These are phyloP conservation scores for Drosophila gaucha DNA, from an alignment of 2,888 invertebrate species.

Conservation along the genomic window DNA sequence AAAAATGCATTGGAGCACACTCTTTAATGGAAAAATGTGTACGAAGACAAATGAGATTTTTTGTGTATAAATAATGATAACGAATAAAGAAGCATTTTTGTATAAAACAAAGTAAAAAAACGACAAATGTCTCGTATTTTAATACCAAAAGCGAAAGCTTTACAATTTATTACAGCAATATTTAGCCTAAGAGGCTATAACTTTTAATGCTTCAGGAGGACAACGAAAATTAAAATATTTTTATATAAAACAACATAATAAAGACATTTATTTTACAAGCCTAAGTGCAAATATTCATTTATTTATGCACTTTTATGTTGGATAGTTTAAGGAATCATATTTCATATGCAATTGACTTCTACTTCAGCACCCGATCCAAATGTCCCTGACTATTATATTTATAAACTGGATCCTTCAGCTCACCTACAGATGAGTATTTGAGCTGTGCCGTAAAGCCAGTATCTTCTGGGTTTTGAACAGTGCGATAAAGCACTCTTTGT, in stretches of 20 bases:
- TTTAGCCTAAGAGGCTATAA: no score
- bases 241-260: not conserved
- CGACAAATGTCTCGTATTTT: constrained; percentile 7
- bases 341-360: constrained; percentile 4
- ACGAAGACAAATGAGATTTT: constrained; percentile 68
- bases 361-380: constrained; percentile 82
- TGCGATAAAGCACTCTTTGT: constrained; percentile 83
- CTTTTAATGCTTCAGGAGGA: no score
- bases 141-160: not conserved
- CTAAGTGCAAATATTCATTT: no score
- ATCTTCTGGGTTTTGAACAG: constrained; percentile 79
- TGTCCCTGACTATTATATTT: constrained; percentile 83
- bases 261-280: no score
- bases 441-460: constrained; percentile 83
- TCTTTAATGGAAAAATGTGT: constrained; percentile 42
- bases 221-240: not conserved
- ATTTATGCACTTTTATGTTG: no score
- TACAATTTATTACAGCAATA: not conserved
- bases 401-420: constrained; percentile 84
- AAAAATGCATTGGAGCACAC: constrained; percentile 55
- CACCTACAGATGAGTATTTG: constrained; percentile 83
- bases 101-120: constrained; percentile 82
- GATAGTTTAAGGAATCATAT: not conserved
- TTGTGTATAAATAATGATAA: constrained; percentile 78
- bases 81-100: constrained; percentile 83